These are phyloP conservation scores for Ypsolopha sequella DNA, from an alignment of 2,888 invertebrate species.

Conservation along the genomic window DNA sequence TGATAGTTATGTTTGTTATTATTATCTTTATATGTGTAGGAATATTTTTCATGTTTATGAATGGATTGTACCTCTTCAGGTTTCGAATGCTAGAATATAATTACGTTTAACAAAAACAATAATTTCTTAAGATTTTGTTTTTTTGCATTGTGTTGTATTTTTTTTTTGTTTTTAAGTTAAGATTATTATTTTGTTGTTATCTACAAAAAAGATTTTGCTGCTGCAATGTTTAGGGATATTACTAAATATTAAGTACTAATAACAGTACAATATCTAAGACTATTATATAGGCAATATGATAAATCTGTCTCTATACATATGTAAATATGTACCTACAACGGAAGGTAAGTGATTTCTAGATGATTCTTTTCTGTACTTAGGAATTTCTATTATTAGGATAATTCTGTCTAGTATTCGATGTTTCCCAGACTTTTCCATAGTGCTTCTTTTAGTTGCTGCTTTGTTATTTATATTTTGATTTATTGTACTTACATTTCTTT, in stretches of 20 bases:
- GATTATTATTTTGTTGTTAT: not conserved
- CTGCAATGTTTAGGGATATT: not conserved
- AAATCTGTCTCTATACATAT: not conserved
- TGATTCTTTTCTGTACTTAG: conserved; percentile 16
- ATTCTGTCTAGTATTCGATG: conserved; percentile 26
- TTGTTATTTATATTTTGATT: conserved; percentile 29
- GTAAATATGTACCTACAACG: conserved; percentile 7
- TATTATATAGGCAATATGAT: too few relatives aligned
- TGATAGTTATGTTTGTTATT: too few relatives aligned
- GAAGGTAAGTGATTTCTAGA: conserved; percentile 23
- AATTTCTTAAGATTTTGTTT: too few relatives aligned
- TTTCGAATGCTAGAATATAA: too few relatives aligned
- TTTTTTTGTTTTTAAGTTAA: not conserved
- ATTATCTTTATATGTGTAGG: too few relatives aligned
- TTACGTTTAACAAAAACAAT: too few relatives aligned
- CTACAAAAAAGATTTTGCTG: not conserved
- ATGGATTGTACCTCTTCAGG: too few relatives aligned
- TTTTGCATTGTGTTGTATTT: not conserved
- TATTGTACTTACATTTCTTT: conserved; percentile 13
- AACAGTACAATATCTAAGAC: too few relatives aligned
- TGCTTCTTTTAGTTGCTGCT: conserved; percentile 57
- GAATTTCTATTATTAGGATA: conserved; percentile 13
- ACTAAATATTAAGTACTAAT: not conserved
- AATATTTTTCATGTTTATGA: too few relatives aligned
- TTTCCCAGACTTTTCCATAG: conserved; percentile 21